These are phyloP conservation scores for Craniophora ligustri DNA, from an alignment of 2,888 invertebrate genomes.

Conservation along the genomic window DNA sequence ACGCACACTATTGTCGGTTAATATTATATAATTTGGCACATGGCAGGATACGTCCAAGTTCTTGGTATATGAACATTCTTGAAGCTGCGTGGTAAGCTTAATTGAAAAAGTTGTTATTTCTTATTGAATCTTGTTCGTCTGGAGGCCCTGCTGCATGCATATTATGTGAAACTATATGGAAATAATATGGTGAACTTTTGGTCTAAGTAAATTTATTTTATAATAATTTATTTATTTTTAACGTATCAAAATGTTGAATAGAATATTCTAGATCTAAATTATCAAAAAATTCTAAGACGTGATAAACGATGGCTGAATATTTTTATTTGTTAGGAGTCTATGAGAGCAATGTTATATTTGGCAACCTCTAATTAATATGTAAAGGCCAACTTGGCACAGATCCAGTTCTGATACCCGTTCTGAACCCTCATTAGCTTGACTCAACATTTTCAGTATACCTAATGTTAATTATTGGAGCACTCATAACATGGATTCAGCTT, in stretches of 20 bases:
- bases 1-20: no score
- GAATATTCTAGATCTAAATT: no score
- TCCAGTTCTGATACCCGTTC: slow-evolving; percentile 51
- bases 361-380: no score
- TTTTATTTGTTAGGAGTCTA: no score
- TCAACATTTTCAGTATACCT: slow-evolving; percentile 63
- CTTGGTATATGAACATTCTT: slow-evolving; percentile 11
- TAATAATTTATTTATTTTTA: no score
- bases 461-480: slow-evolving; percentile 46
- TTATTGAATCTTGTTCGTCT: neutral
- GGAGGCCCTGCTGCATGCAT: slow-evolving; percentile 11
- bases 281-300: no score
- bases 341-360: no score
- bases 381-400: slow-evolving; percentile 52
- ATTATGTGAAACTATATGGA: neutral
- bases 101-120: slow-evolving; percentile 27
- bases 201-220: no score
- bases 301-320: no score
- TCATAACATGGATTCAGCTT: neutral
- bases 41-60: no score
- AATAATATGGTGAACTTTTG: no score
- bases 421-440: slow-evolving; percentile 62
- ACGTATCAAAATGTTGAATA: no score
- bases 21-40: neutral
- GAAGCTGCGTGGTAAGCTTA: slow-evolving; percentile 1